Evolutionary conservation across 2,797 vertebrate genomes (phyloP).

Genomic region (Gymnocypris eckloni): DNA sequence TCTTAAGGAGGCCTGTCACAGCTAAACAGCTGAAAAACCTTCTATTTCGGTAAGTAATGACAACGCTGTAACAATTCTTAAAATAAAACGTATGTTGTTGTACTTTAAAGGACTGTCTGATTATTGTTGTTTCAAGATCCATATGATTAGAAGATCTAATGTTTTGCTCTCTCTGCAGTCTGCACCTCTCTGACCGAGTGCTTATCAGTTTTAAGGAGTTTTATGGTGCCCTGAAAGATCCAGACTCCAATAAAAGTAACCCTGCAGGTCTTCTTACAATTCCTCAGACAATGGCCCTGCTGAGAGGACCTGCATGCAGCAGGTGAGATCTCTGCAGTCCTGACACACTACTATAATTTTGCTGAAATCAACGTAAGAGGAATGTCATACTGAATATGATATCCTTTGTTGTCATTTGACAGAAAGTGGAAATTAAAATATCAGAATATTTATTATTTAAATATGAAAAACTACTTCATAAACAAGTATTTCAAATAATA

Average conservation of each 20-base stretch:
- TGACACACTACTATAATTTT: neutral
- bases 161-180: constrained; percentile 29
- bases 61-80: neutral
- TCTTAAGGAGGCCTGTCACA: constrained; percentile 63
- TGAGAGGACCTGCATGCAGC: constrained; percentile 58
- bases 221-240: constrained; percentile 54
- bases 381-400: neutral
- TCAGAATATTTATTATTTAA: neutral
- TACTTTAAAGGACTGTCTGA: neutral
- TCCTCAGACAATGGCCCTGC: constrained; percentile 56
- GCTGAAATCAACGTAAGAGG: neutral
- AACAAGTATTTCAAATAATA: neutral
- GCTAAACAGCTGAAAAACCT: constrained; percentile 58
- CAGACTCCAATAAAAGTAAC: constrained; percentile 37
- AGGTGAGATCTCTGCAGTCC: constrained; percentile 47
- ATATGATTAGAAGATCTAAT: neutral
- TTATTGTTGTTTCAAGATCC: neutral
- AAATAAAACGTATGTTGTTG: neutral
- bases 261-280: constrained; percentile 37
- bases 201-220: constrained; percentile 63
- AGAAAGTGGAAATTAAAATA: neutral
- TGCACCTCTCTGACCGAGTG: constrained; percentile 61
- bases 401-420: neutral
- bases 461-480: neutral
- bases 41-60: constrained; percentile 37